A percentile compares a stretch with the other conserved stretches of the same genome.
phyloP scores from a whole-genome alignment of 1,140 invertebrate genomes.

The Dreissena rostriformis region DNA sequence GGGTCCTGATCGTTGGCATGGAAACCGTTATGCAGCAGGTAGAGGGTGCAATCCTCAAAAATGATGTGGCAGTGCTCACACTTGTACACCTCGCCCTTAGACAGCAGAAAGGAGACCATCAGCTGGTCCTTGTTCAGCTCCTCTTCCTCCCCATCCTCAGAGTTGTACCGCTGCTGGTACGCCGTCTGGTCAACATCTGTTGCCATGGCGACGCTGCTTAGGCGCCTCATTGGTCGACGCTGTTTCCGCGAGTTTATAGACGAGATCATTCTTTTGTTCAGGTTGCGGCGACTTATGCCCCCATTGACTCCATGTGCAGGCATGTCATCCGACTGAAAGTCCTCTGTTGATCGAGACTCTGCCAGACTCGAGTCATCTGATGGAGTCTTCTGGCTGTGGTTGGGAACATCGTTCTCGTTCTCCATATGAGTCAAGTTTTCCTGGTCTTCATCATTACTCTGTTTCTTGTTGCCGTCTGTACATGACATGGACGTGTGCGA shows the following conservation, averaged over 20 bases:
- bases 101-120: conserved; percentile 70
- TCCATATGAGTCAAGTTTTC: conserved; percentile 11
- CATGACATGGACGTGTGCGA: conserved; percentile 52
- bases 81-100: conserved; percentile 73
- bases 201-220: conserved; percentile 65
- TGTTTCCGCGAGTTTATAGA: conserved; percentile 70
- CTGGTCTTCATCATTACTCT: conserved; percentile 22
- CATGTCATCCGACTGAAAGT: conserved; percentile 58
- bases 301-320: conserved; percentile 49
- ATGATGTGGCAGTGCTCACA: conserved; percentile 78
- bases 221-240: conserved; percentile 75
- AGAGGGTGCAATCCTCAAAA: conserved; percentile 77
- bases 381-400: conserved; percentile 50
- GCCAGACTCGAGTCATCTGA: conserved; percentile 65
- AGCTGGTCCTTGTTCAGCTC: conserved; percentile 64
- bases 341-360: conserved; percentile 43
- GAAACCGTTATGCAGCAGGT: conserved; percentile 77
- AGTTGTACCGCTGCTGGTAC: conserved; percentile 56
- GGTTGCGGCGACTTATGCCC: conserved; percentile 68
- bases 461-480: conserved; percentile 29
- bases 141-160: conserved; percentile 52
- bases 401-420: conserved; percentile 35
- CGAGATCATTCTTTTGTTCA: conserved; percentile 73
- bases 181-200: conserved; percentile 1
- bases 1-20: conserved; percentile 76